A percentile compares a stretch with the other conserved stretches of the same genome.
These are phyloP conservation scores for Drosophila rufa DNA, from an alignment of 1,140 invertebrate genomes.

Conservation along the genomic window DNA sequence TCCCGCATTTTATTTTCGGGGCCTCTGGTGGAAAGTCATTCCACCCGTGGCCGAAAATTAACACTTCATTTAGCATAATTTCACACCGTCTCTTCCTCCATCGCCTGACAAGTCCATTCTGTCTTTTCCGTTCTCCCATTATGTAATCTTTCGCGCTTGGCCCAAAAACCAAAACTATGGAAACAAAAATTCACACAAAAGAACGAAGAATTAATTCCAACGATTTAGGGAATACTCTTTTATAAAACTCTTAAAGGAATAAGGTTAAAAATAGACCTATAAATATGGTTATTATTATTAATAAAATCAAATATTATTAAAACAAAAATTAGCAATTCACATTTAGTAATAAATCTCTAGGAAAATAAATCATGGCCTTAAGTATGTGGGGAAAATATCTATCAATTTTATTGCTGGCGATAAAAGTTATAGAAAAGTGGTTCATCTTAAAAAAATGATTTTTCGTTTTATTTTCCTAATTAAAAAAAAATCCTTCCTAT, in stretches of 20 bases:
- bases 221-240: constrained; percentile 4
- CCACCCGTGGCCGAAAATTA: constrained; percentile 49
- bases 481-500: background rate
- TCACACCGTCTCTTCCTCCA: constrained; percentile 49
- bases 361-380: background rate
- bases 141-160: constrained; percentile 41
- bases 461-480: no score
- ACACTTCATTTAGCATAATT: constrained; percentile 78
- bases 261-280: background rate
- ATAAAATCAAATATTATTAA: background rate
- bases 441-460: background rate
- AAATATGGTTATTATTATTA: background rate
- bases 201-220: background rate
- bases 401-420: background rate
- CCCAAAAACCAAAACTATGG: background rate
- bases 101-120: constrained; percentile 27
- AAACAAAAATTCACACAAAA: background rate
- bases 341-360: background rate
- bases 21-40: background rate
- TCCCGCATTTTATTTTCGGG: background rate
- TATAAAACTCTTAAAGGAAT: background rate
- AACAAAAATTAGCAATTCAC: no score
- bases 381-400: background rate
- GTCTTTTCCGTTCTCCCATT: constrained; percentile 22
- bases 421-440: no score